Evolutionary conservation across 2,888 invertebrate genomes (phyloP), one percentile per base, ranked within the genome.

Genomic region (Desoria tigrina): DNA sequence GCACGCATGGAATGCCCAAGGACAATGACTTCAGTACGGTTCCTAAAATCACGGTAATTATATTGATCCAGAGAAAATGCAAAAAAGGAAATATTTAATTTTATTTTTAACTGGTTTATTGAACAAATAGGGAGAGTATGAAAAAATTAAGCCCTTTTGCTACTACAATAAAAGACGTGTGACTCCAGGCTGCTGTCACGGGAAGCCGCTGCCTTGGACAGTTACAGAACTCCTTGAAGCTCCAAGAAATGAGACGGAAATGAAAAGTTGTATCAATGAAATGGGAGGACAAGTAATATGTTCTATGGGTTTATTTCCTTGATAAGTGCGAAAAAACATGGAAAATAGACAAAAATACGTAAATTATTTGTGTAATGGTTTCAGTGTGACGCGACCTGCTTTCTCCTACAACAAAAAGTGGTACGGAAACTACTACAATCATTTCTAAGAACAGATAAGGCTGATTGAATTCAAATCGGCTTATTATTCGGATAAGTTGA

Each of bases 341-440:
- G n/a, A n/a, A n/a, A n/a, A n/a, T n/a, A n/a, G n/a, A n/a, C n/a
- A 9, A 42, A 58, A 45, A 39, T 45, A 9, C 16, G 11, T 28
- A 21, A 42, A 42, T 16, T 49, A 18, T 32, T 32, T 11, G 11
- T 32, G 32, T 11, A 32, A 32, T 7, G 32, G 53, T 28, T 64
- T 16, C 60, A 73, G 73, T 74, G 73, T 27, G 69, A 68, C 37
- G 73, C 68, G 2, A 70, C 73, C 21, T 74, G 73, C 37, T 69
- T 63, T 39, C n/a, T 74, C 27, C 63, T 65, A 23, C 65, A 66
- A n/a, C 56, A 66, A 9, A 69, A 61, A 21, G 71, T 60, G 32
- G 73, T 71, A 45, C 9, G 16, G 39, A 39, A 39, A 16, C 9
- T 39, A 39, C 39, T 39, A 39, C 39, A 39, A 39, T 39, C 16